These are phyloP conservation scores for Thunnus albacares DNA, from an alignment of 2,797 vertebrate genomes.

Conservation along the genomic window DNA sequence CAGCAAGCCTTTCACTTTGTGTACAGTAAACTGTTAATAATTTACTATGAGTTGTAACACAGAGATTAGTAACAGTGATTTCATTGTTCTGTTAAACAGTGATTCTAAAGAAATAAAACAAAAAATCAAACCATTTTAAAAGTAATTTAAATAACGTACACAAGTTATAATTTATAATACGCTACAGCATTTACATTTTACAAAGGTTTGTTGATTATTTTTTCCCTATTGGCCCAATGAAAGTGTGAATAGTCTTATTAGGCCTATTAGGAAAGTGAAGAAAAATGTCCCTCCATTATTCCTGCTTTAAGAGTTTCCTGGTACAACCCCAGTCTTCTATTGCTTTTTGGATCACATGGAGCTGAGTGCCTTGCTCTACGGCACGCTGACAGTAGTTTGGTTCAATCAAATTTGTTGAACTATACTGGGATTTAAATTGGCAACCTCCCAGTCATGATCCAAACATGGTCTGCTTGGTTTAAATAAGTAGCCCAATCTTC, in stretches of 20 bases:
- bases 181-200: too few relatives aligned
- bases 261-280: too few relatives aligned
- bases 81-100: neutral
- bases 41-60: neutral
- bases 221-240: too few relatives aligned
- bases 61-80: too few relatives aligned
- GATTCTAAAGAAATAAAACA: neutral
- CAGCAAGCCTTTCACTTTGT: neutral
- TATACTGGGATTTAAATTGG: conserved; percentile 49
- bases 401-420: conserved; percentile 42
- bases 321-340: too few relatives aligned
- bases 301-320: too few relatives aligned
- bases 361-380: neutral
- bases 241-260: too few relatives aligned
- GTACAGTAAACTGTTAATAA: neutral
- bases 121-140: too few relatives aligned
- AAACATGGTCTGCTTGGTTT: conserved; percentile 59
- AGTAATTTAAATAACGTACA: too few relatives aligned
- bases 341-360: neutral
- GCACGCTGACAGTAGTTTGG: conserved; percentile 12
- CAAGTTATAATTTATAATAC: too few relatives aligned
- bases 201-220: too few relatives aligned
- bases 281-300: too few relatives aligned
- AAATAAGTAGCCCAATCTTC: conserved; percentile 73
- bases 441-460: conserved; percentile 41